Base-by-base conservation (phyloP, 2,113 vertebrate species). In the Corythaixoides concolor region DNA sequence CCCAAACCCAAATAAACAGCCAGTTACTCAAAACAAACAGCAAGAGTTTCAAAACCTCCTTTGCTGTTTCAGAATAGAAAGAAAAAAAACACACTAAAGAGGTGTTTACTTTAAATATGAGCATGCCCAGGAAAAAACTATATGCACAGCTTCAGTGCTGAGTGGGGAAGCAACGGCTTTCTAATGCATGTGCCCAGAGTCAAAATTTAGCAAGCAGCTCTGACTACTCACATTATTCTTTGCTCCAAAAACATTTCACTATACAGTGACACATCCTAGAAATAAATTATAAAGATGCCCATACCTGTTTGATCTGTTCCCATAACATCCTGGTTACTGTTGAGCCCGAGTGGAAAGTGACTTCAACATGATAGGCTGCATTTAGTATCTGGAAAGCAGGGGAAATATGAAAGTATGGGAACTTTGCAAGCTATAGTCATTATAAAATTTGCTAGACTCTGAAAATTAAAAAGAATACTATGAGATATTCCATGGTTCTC, bases 251-350 rank as follows among this genome's bases (percentile, higher is more conserved):
- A 3, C 14, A 32, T 32, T 53, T 53, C 28, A 5, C 33, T 68
- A 8, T 6, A 33, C 9, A 50, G 45, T 20, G 35, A 60, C n/a
- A 35, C 2, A 0, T 22, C 15, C 33, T 15, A 85, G 24, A 81
- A 76, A 30, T 8, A 27, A 52, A 26, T 4, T 5, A 17, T 18
- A 27, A 15, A 41, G 28, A 76, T 4, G 6, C 12, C 24, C 53
- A 10, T 87, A 99, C 99, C 99, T 99, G 99, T 95, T 99, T 99
- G 97, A 99, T 99, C 97, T 99, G 99, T 64, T 99, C 99, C 99
- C 99, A 99, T 35, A 99, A 98, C 95, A 99, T 98, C 90, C 99
- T 98, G 15, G 99, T 99, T 45, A 99, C 99, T 0, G 99, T 99
- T 2, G 99, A 99, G 90, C 99, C 99, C 0, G 99, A 99, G 96